Evolutionary conservation across 2,113 vertebrate genomes (phyloP), one percentile per base, ranked within the genome.

Genomic region (Vulpes vulpes): DNA sequence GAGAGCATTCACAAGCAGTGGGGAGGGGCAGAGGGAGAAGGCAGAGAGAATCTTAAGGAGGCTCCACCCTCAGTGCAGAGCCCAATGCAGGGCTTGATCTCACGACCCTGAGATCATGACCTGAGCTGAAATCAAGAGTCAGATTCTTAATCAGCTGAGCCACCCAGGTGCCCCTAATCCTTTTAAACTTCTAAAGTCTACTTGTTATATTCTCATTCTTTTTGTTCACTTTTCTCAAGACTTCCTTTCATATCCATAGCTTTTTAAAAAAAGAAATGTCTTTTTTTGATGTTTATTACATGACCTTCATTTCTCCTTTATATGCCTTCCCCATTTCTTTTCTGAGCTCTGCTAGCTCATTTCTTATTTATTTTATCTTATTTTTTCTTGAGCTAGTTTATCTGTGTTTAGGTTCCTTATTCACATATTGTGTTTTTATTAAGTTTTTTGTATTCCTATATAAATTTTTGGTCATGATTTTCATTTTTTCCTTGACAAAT

Each of bases 121-220:
- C 43, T 27, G 25, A 27, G 12, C 49, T 3, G 1, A 76, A 76
- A 30, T 51, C 74, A 76, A 76, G 74, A 30, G 43, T 16, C 7
- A 23, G 23, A 51, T 43, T 49, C 14, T 76, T 76, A 51, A 76
- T 27, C 25, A 51, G 17, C 25, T 76, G 74, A 76, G 43, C 74
- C 43, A 76, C 14, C 23, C 14, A 49, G 23, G 23, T 4, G 12
- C 73, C 43, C 73, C 8, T 76, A 94, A 94, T 67, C 30, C 30
- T 91, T 80, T 91, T 60, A 94, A 87, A 51, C 51, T 93, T 91
- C 62, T n/a, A 17, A 9, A 76, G 89, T 76, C 30, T 62, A 38
- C 62, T 95, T 89, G 74, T 94, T 95, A 67, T 83, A 93, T 87
- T 91, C 55, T 88, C 49, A 88, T 76, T 91, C 17, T 67, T 89